These are phyloP conservation scores for Akabosia matsudoensis DNA, from an alignment of 1,140 invertebrate genomes.

Conservation along the genomic window DNA sequence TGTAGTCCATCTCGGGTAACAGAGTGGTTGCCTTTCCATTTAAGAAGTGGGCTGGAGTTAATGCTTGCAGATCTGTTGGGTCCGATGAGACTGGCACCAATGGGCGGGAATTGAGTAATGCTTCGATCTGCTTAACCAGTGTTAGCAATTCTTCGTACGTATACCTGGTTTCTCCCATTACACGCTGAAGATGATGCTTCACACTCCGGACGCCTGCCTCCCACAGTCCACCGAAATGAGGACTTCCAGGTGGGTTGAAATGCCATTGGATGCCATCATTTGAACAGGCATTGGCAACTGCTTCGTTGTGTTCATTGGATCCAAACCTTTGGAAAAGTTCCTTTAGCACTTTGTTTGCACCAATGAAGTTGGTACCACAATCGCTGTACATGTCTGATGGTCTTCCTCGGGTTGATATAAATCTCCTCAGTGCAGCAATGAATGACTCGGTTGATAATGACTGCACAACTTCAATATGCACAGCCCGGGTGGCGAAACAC, in stretches of 20 bases:
- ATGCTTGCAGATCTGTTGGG: slow-evolving; percentile 46
- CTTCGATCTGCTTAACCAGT: slow-evolving; percentile 49
- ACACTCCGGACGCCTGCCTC: slow-evolving; percentile 49
- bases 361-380: slow-evolving; percentile 46
- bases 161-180: slow-evolving; percentile 34
- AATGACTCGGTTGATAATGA: slow-evolving; percentile 40
- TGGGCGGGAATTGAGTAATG: slow-evolving; percentile 51
- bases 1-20: neutral
- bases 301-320: neutral
- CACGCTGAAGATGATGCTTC: slow-evolving; percentile 47
- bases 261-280: slow-evolving; percentile 16
- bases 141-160: slow-evolving; percentile 50
- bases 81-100: slow-evolving; percentile 44
- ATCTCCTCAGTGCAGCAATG: slow-evolving; percentile 41
- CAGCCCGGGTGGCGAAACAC: slow-evolving; percentile 40
- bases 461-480: slow-evolving; percentile 46
- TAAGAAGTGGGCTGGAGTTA: slow-evolving; percentile 45
- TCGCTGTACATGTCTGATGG: slow-evolving; percentile 41
- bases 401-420: slow-evolving; percentile 44
- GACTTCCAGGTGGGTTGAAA: slow-evolving; percentile 29
- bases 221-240: slow-evolving; percentile 50
- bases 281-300: neutral
- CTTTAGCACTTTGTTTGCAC: neutral
- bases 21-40: slow-evolving; percentile 20
- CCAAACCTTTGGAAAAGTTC: neutral